Evolutionary conservation across 2,888 invertebrate species (phyloP).

Genomic region (Coelogynopora nodosa): DNA sequence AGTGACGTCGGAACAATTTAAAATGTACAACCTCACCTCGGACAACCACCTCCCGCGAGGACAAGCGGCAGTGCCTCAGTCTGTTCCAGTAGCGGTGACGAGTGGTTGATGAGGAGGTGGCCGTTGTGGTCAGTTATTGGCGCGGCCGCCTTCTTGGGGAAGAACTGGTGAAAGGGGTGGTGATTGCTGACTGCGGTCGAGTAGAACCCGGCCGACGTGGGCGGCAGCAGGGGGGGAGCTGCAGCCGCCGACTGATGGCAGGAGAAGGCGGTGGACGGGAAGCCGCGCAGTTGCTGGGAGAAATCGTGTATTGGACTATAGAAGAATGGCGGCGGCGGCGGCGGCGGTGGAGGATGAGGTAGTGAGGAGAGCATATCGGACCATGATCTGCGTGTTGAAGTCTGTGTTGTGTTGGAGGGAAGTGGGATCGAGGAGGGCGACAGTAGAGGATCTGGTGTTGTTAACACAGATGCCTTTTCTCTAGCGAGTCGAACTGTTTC

Average conservation of each 20-base stretch:
- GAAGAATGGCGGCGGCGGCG: neutral
- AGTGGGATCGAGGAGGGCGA: neutral
- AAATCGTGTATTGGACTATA: neutral
- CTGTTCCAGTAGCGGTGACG: neutral
- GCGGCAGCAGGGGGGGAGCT: neutral
- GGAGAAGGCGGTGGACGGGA: neutral
- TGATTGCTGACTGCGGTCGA: neutral
- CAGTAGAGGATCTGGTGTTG: neutral
- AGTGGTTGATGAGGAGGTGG: neutral
- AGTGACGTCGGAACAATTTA: no score
- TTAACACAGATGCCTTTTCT: neutral
- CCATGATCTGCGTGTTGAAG: neutral
- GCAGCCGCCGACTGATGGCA: neutral
- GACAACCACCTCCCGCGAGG: neutral
- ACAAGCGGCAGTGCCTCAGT: neutral
- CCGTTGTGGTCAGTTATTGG: no score
- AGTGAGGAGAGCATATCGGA: neutral
- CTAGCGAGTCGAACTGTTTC: neutral
- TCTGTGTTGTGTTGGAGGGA: neutral
- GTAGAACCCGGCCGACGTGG: neutral
- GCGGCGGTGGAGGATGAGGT: neutral
- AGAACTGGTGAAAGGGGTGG: slow-evolving; percentile 14
- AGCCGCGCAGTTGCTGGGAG: neutral
- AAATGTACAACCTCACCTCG: no score
- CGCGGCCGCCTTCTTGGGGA: no score